phyloP scores from a whole-genome alignment of 1,140 invertebrate species.

The Paraescarpia echinospica region DNA sequence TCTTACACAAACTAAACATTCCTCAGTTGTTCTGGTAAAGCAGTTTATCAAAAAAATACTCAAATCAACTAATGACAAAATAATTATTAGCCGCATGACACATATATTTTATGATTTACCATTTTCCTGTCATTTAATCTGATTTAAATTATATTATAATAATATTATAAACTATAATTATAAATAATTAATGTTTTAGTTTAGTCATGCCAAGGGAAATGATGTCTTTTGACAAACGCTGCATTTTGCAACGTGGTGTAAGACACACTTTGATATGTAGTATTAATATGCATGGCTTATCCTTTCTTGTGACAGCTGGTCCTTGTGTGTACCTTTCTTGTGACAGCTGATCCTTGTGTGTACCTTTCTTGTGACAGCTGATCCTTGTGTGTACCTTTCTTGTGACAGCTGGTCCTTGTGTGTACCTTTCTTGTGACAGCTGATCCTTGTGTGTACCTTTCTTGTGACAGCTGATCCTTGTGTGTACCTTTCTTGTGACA shows the following conservation, averaged over 20 bases:
- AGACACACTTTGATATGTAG: neutral
- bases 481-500: too few relatives aligned
- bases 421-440: too few relatives aligned
- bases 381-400: too few relatives aligned
- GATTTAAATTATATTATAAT: neutral
- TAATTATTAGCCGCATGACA: neutral
- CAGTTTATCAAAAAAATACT: neutral
- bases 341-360: too few relatives aligned
- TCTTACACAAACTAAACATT: neutral
- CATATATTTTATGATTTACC: neutral
- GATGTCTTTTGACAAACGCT: neutral
- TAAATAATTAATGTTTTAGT: conserved; percentile 18
- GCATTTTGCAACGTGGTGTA: neutral
- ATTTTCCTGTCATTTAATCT: conserved; percentile 7
- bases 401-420: too few relatives aligned
- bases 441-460: too few relatives aligned
- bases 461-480: too few relatives aligned
- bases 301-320: too few relatives aligned
- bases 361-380: too few relatives aligned
- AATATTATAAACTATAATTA: too few relatives aligned
- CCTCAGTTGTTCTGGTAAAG: neutral
- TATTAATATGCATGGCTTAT: too few relatives aligned
- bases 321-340: too few relatives aligned
- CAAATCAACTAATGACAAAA: neutral
- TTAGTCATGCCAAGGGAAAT: neutral